Conservation (phyloP, 2,888 invertebrate genomes). For the Suillia variegata region DNA sequence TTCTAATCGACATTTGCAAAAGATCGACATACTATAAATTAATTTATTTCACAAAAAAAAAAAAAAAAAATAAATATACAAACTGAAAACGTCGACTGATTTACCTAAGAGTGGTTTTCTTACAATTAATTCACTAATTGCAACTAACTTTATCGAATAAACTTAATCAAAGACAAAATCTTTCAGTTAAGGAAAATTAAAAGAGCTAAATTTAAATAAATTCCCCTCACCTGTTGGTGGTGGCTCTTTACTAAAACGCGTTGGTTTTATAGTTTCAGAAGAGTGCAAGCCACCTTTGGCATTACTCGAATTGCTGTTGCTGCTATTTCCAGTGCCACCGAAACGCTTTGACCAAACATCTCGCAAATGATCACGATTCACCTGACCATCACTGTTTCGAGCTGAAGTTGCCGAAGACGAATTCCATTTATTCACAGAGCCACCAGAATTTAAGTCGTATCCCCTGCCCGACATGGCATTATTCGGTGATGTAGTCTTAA, state of each 20-base stretch:
- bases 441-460: slow-evolving; percentile 28
- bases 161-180: too few species aligned
- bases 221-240: slow-evolving; percentile 28
- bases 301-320: not conserved
- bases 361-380: slow-evolving; percentile 46
- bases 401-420: slow-evolving; percentile 2
- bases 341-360: slow-evolving; percentile 51
- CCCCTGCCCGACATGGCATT: slow-evolving; percentile 40
- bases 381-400: slow-evolving; percentile 17
- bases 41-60: too few species aligned
- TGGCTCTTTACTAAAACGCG: not conserved
- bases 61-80: not conserved
- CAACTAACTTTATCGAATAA: too few species aligned
- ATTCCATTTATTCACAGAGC: not conserved
- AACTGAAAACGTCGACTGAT: too few species aligned
- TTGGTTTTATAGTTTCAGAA: not conserved
- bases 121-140: too few species aligned
- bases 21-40: too few species aligned
- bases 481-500: not conserved
- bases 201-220: not conserved
- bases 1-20: too few species aligned
- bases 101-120: too few species aligned
- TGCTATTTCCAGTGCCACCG: slow-evolving; percentile 13
- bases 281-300: not conserved
- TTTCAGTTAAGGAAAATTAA: not conserved